These are phyloP conservation scores for Brachycybe producta DNA, from an alignment of 2,888 invertebrate species.

Conservation along the genomic window DNA sequence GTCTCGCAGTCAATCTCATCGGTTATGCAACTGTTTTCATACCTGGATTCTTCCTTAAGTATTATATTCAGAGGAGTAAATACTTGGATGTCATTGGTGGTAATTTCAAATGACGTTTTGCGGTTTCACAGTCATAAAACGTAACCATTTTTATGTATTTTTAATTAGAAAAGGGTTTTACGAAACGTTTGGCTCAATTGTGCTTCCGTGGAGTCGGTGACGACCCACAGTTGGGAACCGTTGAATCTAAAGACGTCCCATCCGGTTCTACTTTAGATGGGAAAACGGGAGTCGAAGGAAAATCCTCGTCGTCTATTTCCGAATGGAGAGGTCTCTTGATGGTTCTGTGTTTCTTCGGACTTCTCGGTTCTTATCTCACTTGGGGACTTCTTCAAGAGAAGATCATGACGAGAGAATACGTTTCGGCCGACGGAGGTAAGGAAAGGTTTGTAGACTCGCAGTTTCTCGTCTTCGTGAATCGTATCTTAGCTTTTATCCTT, in stretches of 20 bases:
- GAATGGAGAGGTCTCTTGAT: conserved; percentile 47
- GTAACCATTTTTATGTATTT: no score
- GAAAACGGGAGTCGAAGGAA: no score
- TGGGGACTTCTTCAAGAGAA: conserved; percentile 97
- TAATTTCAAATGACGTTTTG: no score
- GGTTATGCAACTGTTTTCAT: conserved; percentile 80
- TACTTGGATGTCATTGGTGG: conserved; percentile 59
- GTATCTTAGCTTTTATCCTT: conserved; percentile 68
- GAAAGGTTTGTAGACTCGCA: conserved; percentile 82
- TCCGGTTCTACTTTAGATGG: no score
- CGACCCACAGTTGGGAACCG: background rate
- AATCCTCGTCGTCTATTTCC: conserved; percentile 30
- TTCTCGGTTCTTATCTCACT: conserved; percentile 79
- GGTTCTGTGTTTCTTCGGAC: conserved; percentile 67
- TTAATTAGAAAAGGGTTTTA: conserved; percentile 2
- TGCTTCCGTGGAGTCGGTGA: conserved; percentile 12
- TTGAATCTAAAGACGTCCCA: background rate
- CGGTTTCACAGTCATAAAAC: no score
- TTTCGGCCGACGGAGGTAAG: conserved; percentile 45
- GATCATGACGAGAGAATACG: conserved; percentile 84
- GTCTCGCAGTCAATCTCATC: conserved; percentile 62
- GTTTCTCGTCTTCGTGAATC: conserved; percentile 90
- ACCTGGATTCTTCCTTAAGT: conserved; percentile 69
- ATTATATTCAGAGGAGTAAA: conserved; percentile 60
- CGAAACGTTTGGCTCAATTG: background rate